Evolutionary conservation across 2,797 vertebrate genomes (phyloP), one percentile per base, ranked within the genome.

Genomic region (Cetoscarus ocellatus): DNA sequence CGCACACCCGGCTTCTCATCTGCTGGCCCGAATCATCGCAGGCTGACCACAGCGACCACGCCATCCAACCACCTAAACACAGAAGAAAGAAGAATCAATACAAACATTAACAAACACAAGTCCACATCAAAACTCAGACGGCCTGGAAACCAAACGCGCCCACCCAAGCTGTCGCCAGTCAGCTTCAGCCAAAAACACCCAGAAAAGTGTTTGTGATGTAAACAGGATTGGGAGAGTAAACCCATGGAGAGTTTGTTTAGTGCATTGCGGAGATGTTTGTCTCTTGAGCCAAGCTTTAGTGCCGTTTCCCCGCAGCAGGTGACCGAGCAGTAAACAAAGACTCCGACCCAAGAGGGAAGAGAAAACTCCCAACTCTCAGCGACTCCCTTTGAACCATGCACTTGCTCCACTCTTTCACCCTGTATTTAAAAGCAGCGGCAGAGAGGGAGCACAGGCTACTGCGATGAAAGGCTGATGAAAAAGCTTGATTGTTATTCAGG

Each of bases 21-120:
- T 98, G 97, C 75, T 94, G 75, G 42, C 97, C 97, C 0, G 95
- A 95, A 67, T 98, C 96, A 7, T 96, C 94, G 36, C 98, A 99
- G 27, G 94, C 81, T 3, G 96, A 96, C 98, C 98, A 99, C 85
- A 97, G 94, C 0, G 96, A 96, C 98, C 98, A 99, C 49, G 94
- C 95, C 15, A 97, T 97, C 98, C 98, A 99, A 63, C 98, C 98
- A 77, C 97, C 98, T 99, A 86, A 72, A 81, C 67, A 76, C 70
- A 84, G 56, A 70, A 15, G 58, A 61, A 39, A 55, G 44, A 62
- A 44, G 57, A 75, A 65, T 89, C 53, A 87, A 64, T 72, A 35
- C 36, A 67, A 69, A 67, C 51, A 61, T 34, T 15, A 59, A 75
- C 71, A 70, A 65, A 47, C 34, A 55, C 55, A 35, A 53, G 53